phyloP scores from a whole-genome alignment of 1,140 invertebrate species.

The Bilobella aurantiaca region DNA sequence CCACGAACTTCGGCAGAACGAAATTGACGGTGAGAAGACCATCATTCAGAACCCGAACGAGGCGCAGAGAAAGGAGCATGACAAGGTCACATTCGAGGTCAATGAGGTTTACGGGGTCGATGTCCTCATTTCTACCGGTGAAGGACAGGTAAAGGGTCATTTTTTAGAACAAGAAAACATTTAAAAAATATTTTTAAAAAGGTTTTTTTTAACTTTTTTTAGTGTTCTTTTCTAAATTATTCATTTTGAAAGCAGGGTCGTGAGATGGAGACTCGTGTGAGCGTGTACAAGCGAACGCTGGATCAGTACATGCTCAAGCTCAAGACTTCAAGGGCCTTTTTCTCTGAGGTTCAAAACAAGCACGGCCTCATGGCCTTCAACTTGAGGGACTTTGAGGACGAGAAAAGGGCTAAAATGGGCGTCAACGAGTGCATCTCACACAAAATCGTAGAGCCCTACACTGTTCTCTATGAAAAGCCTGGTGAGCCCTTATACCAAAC shows the following conservation, averaged over 20 bases:
- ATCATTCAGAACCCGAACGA: slow-evolving; percentile 98
- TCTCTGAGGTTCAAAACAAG: slow-evolving; percentile 83
- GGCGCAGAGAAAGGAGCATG: slow-evolving; percentile 93
- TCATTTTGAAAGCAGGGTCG: slow-evolving; percentile 50
- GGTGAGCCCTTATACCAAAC: slow-evolving; percentile 37
- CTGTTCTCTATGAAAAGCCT: slow-evolving; percentile 60
- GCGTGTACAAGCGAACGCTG: slow-evolving; percentile 97
- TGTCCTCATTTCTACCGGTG: slow-evolving; percentile 87
- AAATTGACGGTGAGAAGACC: slow-evolving; percentile 97
- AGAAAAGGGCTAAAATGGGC: slow-evolving; percentile 94
- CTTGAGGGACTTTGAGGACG: slow-evolving; percentile 83
- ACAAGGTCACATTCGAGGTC: slow-evolving; percentile 90
- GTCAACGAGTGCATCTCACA: slow-evolving; percentile 97
- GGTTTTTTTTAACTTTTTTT: too few species aligned
- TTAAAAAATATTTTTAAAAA: too few species aligned
- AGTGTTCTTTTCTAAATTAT: slow-evolving; percentile 10
- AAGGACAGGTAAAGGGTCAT: slow-evolving; percentile 68
- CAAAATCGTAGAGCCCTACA: slow-evolving; percentile 94
- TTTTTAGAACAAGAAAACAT: too few species aligned
- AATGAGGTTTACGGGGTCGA: slow-evolving; percentile 99
- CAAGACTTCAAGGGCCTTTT: slow-evolving; percentile 91
- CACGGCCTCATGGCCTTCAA: slow-evolving; percentile 91
- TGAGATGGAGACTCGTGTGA: slow-evolving; percentile 86
- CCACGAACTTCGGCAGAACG: slow-evolving; percentile 90
- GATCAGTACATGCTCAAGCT: slow-evolving; percentile 93